Evolutionary conservation across 2,888 invertebrate genomes (phyloP), one percentile per base, ranked within the genome.

Genomic region (Xestia c-nigrum): DNA sequence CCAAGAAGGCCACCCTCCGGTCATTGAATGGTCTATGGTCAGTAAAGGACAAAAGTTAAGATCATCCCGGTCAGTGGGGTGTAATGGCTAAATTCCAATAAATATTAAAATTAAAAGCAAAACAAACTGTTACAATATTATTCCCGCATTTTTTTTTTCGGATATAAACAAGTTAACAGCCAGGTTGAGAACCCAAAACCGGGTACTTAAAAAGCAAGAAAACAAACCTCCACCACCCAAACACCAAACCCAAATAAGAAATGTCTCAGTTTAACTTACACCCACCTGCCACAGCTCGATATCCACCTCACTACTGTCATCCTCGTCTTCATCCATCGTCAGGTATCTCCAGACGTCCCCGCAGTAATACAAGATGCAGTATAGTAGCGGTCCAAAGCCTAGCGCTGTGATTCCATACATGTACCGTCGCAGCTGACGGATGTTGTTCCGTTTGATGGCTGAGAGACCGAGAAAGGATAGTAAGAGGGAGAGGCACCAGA

Each of bases 401-500:
- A 99, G 97, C 0, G 87, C 90, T 0, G 90, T 88, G 19, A 96
- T 92, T n/a, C 99, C 98, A 84, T 98, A 97, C 95, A 99, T 98
- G 92, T 98, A 99, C 88, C 98, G 97, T 88, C 98, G 97, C 95
- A 99, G 97, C 67, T 98, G 97, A 76, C 97, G 97, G 72, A 98
- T 97, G 91, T 98, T 98, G 96, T 99, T 99, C 87, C 98, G 98
- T 89, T 98, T 98, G 86, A 99, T 97, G 59, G 99, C 98, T 52
- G 98, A 98, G 72, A 99, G 97, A 9, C 98, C 99, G 77, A 99
- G 96, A 94, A 99, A 98, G 21, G 99, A 98, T 59, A 98, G 97
- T 52, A 99, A 94, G 76, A 99, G 96, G 88, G 99, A 99, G 40
- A 98, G 95, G 87, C 98, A 98, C 99, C 99, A 99, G 89, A 98